Conservation (phyloP, 2,113 vertebrate species). For the Periophthalmodon schlosseri region DNA sequence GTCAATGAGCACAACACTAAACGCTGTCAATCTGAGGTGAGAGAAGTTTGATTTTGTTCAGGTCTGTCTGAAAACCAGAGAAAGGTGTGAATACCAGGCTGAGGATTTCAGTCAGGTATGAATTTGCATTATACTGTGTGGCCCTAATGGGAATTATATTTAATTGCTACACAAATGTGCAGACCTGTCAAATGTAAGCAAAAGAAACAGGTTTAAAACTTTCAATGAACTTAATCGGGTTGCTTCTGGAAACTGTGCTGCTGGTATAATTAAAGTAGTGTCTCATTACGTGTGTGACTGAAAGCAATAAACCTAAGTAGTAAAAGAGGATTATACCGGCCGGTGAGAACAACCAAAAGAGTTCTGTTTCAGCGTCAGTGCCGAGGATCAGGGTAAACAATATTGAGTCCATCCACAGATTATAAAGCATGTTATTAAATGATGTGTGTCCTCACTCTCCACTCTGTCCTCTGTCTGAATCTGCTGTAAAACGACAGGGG, state of each 20-base stretch:
- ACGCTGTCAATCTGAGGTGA: no score
- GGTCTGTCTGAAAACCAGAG: no score
- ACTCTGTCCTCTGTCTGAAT: conserved; percentile 24
- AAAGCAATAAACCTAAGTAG: conserved; percentile 29
- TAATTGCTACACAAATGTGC: no score
- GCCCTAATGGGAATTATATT: background rate
- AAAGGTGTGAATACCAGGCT: background rate
- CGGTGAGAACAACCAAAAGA: conserved; percentile 35
- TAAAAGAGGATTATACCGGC: conserved; percentile 46
- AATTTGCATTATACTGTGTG: background rate
- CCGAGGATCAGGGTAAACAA: conserved; percentile 24
- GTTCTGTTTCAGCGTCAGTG: conserved; percentile 6
- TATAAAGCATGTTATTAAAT: conserved; percentile 44
- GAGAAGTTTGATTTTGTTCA: no score
- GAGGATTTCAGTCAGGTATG: background rate
- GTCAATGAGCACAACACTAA: no score
- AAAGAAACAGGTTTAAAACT: conserved; percentile 7
- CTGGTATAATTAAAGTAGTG: conserved; percentile 26
- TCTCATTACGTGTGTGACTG: conserved; percentile 19
- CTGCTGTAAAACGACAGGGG: background rate
- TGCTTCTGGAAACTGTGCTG: conserved; percentile 17
- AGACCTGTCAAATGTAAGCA: background rate
- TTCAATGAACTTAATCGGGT: conserved; percentile 8
- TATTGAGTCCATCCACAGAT: conserved; percentile 51
- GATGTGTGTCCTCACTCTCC: conserved; percentile 13